These are phyloP conservation scores for Cabera pusaria DNA, from an alignment of 2,888 invertebrate species.

Conservation along the genomic window DNA sequence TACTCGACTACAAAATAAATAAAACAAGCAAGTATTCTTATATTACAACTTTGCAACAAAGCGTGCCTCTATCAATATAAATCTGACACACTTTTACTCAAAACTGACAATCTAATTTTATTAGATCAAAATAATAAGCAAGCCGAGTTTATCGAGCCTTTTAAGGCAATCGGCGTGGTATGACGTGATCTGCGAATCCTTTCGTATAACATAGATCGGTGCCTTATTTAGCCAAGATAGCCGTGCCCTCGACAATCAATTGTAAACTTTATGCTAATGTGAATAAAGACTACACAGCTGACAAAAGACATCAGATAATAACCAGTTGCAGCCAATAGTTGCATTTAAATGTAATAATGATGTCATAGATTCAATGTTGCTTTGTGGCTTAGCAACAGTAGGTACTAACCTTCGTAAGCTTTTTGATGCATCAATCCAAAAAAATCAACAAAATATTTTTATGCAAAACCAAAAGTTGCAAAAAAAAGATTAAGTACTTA, in stretches of 20 bases:
- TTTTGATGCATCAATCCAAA: no score
- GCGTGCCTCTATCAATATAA: no score
- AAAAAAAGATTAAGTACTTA: no score
- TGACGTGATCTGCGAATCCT: conserved; percentile 47
- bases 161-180: conserved; percentile 37
- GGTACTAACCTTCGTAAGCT: neutral
- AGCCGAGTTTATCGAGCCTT: conserved; percentile 37
- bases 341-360: conserved; percentile 32
- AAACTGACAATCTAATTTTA: conserved; percentile 6
- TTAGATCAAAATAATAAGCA: conserved; percentile 27
- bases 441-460: no score
- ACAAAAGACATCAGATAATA: conserved; percentile 10
- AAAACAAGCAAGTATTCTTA: no score
- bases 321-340: conserved; percentile 13
- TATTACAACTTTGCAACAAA: no score
- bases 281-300: conserved; percentile 8
- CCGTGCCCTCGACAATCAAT: conserved; percentile 6
- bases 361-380: conserved; percentile 35
- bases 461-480: no score
- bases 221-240: conserved; percentile 45
- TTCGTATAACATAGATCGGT: conserved; percentile 35
- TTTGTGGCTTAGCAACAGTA: conserved; percentile 1
- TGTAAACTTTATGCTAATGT: conserved; percentile 15
- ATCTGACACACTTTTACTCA: conserved; percentile 1
- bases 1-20: no score